Percentiles rank a stretch among this genome's conserved stretches.
Conservation (phyloP, 1,140 invertebrate genomes). For the Euura saliciscinereae region DNA sequence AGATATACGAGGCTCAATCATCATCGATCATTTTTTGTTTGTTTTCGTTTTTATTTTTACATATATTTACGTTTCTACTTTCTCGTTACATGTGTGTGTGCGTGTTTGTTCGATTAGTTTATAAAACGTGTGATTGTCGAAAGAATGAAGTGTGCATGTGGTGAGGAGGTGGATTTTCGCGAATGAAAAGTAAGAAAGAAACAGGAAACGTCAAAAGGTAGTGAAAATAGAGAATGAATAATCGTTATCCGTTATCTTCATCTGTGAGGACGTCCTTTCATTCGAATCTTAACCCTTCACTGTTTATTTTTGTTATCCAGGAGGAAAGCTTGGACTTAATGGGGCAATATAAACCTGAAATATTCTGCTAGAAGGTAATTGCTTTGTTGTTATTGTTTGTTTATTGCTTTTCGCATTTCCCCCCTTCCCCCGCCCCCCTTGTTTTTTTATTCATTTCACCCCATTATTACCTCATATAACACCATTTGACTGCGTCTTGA, state of each 20-base stretch:
- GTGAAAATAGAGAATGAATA: no score
- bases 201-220: no score
- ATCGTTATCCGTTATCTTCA: background rate
- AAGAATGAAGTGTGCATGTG: no score
- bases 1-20: no score
- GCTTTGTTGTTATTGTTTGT: conserved; percentile 56
- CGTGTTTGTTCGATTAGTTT: no score
- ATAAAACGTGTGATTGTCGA: no score
- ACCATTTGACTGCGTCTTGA: background rate
- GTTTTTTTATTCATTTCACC: conserved; percentile 19
- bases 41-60: no score
- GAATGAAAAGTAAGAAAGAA: no score
- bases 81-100: no score
- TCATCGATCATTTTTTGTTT: no score
- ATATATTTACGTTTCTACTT: no score
- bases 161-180: no score
- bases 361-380: conserved; percentile 80
- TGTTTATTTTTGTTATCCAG: conserved; percentile 66
- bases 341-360: conserved; percentile 83
- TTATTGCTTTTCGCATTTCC: conserved; percentile 34
- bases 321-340: conserved; percentile 83
- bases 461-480: conserved; percentile 1
- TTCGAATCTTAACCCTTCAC: conserved; percentile 35
- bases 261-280: conserved; percentile 24
- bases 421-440: conserved; percentile 40